Percentiles rank a stretch among this genome's conserved stretches.
Evolutionary conservation across 2,113 vertebrate genomes (phyloP).

Genomic region (Procapra przewalskii): DNA sequence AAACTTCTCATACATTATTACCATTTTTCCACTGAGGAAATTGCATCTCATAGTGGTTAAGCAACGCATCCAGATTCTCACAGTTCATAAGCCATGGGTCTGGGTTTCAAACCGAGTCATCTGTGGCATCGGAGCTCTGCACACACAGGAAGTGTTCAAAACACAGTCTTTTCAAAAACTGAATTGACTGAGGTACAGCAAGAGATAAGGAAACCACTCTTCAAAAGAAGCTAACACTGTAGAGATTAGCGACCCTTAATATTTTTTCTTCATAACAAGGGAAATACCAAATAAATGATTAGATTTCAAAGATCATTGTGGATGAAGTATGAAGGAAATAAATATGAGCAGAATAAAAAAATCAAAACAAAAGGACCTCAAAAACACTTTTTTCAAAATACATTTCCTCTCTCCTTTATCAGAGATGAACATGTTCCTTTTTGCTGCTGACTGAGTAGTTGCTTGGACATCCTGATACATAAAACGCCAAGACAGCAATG

Average conservation of each 20-base stretch:
- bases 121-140: not conserved
- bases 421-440: not conserved
- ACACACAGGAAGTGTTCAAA: constrained; percentile 18
- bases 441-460: not conserved
- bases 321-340: not conserved
- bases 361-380: not conserved
- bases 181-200: not conserved
- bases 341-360: not conserved
- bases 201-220: constrained; percentile 13
- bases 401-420: not conserved
- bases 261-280: not conserved
- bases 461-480: rapidly evolving
- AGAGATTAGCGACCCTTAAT: not conserved
- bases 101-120: not conserved
- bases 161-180: not conserved
- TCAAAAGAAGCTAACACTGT: not conserved
- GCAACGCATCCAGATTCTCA: not conserved
- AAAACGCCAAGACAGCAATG: not conserved
- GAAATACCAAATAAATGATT: constrained; percentile 12
- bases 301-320: constrained; percentile 6
- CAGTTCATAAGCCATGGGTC: not conserved
- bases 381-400: not conserved
- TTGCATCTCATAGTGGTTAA: not conserved
- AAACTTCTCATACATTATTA: not conserved
- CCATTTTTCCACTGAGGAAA: not conserved